Percentiles rank a stretch among this genome's conserved stretches.
These are phyloP conservation scores for Campoplex nolae DNA, from an alignment of 2,888 invertebrate species.

Conservation along the genomic window DNA sequence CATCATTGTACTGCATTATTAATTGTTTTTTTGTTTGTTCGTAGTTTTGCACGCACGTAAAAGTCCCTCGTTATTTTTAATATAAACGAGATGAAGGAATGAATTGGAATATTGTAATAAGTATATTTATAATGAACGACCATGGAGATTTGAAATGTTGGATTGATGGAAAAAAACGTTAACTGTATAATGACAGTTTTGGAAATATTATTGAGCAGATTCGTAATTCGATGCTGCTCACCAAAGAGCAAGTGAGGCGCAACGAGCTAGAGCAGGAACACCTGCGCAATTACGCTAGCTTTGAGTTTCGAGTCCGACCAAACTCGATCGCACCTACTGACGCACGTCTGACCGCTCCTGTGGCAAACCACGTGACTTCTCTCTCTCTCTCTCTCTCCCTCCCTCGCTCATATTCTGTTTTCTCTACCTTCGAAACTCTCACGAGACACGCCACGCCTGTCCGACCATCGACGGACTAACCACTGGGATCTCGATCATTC, in stretches of 20 bases:
- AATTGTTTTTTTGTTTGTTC: background rate
- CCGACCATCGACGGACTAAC: conserved; percentile 74
- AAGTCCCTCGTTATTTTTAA: too few species aligned
- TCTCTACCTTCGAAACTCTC: conserved; percentile 38
- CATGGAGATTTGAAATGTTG: too few species aligned
- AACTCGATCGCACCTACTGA: conserved; percentile 64
- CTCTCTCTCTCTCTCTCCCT: conserved; percentile 21
- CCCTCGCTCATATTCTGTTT: background rate
- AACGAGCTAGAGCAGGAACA: background rate
- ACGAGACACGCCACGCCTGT: conserved; percentile 65
- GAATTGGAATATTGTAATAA: too few species aligned
- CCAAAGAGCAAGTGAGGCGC: conserved; percentile 11
- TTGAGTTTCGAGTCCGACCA: conserved; percentile 64
- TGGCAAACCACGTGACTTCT: conserved; percentile 49
- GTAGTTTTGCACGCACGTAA: background rate
- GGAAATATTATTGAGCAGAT: background rate
- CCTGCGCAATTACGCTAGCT: conserved; percentile 63
- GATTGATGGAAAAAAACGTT: background rate
- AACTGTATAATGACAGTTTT: background rate
- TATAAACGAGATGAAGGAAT: too few species aligned
- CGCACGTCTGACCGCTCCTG: conserved; percentile 60
- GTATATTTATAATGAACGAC: too few species aligned
- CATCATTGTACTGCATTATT: background rate
- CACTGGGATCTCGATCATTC: conserved; percentile 61
- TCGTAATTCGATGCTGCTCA: background rate